Base-by-base conservation (phyloP, 2,888 invertebrate species). In the Epinotia demarniana region DNA sequence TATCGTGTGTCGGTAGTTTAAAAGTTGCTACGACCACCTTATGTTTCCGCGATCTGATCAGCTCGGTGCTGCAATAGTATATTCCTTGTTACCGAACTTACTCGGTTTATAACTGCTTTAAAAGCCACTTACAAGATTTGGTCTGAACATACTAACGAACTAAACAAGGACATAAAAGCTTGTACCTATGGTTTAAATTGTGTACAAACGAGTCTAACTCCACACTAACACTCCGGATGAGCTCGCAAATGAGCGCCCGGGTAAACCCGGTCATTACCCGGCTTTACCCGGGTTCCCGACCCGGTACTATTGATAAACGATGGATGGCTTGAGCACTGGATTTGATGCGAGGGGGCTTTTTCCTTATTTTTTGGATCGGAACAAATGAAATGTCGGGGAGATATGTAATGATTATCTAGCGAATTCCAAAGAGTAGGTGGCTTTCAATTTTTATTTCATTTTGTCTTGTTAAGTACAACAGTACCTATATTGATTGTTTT, bases 201-300 rank as follows among this genome's bases (percentile, higher is more conserved):
- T n/a, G n/a, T 8, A 53, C 8, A 49, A 64, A 27, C 18, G 4
- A 64, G 27, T 53, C 64, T 46, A 4, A 3, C 64, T 64, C 72
- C 64, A 72, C 16, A 9, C 5, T 18, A 27, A 13, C n/a, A 8
- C 16, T 11, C 68, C 18, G 49, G 57, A 66, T 66, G 49, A 72
- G 72, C 66, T n/a, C 72, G 46, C 72, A 53, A 71, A 71, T 53
- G 23, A 55, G 57, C 53, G 63, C 57, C 63, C 62, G 57, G 62
- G 55, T 62, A 53, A 61, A 46, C 58, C 69, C 69, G 39, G 58
- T 46, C 58, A 69, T 69, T 69, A 60, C 58, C 67, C 67, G 67
- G 18, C 67, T 67, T 23, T 11, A 57, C 27, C 53, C 64, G 33
- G 53, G 13, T 64, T 6, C 57, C 39, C 68, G 16, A 11, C 53